Evolutionary conservation across 35 echinoderm and acorn worm genomes (phyloP).

Genomic region (Apostichopus japonicus): DNA sequence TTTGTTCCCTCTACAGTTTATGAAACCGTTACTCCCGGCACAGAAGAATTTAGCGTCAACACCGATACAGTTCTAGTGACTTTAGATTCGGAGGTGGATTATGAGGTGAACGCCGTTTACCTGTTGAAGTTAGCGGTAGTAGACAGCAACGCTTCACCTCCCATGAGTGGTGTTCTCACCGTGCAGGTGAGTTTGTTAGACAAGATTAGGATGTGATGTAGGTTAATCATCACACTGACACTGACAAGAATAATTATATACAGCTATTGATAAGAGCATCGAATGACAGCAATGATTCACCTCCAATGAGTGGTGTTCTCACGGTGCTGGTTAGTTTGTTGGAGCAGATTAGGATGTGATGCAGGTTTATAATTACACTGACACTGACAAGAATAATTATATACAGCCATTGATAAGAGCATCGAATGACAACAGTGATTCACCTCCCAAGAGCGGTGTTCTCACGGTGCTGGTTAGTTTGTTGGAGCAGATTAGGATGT

Average conservation of each 20-base stretch:
- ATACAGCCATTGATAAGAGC: constrained; percentile 43
- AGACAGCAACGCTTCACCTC: constrained; percentile 75
- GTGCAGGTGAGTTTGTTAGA: constrained; percentile 63
- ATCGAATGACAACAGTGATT: constrained; percentile 69
- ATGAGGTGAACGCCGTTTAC: constrained; percentile 68
- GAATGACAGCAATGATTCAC: constrained; percentile 68
- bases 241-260: no score
- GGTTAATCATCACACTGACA: no score
- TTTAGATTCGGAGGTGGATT: constrained; percentile 66
- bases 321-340: constrained; percentile 66
- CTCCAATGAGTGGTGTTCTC: constrained; percentile 57
- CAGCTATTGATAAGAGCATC: constrained; percentile 60
- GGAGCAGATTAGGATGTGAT: background rate
- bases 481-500: background rate
- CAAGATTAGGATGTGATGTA: background rate
- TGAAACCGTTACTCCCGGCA: constrained; percentile 62
- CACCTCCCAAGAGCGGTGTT: constrained; percentile 57
- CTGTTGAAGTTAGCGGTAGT: constrained; percentile 69
- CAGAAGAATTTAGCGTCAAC: constrained; percentile 65
- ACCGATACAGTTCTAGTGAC: constrained; percentile 82
- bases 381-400: no score
- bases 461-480: constrained; percentile 70
- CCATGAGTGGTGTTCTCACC: constrained; percentile 57
- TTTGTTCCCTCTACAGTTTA: constrained; percentile 29
- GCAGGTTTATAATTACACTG: no score